Evolutionary conservation across 2,113 vertebrate genomes (phyloP), one percentile per base, ranked within the genome.

Genomic region (Cyprinus carpio): DNA sequence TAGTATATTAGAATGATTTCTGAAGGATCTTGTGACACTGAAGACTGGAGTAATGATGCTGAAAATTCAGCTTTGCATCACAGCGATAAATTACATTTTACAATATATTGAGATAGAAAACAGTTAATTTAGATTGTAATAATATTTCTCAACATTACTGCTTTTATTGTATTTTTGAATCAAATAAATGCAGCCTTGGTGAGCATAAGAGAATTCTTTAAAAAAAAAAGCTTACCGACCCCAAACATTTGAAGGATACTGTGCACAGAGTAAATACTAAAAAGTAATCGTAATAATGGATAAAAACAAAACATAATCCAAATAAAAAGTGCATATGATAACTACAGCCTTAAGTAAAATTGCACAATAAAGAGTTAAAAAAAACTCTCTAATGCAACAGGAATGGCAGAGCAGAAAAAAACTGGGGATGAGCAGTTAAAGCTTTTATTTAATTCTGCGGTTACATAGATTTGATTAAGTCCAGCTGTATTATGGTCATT

Each of bases 401-500:
- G 46, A 76, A 76, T 31, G 74, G 46, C 15, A 51, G n/a, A 27
- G 13, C 58, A 25, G 4, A 65, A 43, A n/a, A 27, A n/a, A 27
- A 67, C 13, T 3, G 40, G 4, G 15, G 25, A 67, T 12, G 40
- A 69, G 79, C 43, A 81, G 62, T 34, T 16, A 69, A 56, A 76
- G 25, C 64, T 37, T 72, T 27, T 18, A 10, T 80, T 75, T 81
- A 51, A 49, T 31, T 69, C 62, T 49, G 11, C 8, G 12, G 16
- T 75, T 81, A 51, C 60, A 46, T 81, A 54, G 43, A 71, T 49
- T 54, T 20, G 83, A 87, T 76, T 4, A 25, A 84, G 43, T 23
- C 69, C 83, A 84, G 77, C 58, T 87, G 86, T 16, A 56, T 10
- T 23, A 56, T 46, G 56, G 31, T 56, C 40, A 49, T 49, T 72